Evolutionary conservation across 2,797 vertebrate genomes (phyloP).

Genomic region (Chloroceryle amazona): DNA sequence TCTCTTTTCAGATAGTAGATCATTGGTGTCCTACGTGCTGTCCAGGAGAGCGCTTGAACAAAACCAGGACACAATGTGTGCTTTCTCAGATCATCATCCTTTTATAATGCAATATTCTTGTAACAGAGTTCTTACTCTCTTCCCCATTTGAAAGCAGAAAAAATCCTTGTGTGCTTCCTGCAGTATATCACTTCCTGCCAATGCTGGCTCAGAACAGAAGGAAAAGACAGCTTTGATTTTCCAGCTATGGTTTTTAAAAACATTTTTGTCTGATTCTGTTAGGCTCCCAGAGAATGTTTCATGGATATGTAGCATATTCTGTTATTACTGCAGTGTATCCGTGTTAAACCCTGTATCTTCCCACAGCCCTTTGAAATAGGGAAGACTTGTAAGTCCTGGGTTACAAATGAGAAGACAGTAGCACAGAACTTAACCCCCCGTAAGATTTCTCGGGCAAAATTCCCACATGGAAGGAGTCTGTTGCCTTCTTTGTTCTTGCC

Average conservation of each 20-base stretch:
- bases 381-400: neutral
- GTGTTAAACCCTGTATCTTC: constrained; percentile 3
- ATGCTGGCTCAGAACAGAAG: constrained; percentile 34
- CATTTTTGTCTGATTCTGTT: constrained; percentile 23
- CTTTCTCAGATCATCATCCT: neutral
- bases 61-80: accelerated
- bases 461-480: neutral
- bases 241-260: neutral
- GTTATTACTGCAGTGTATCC: neutral
- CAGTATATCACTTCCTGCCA: constrained; percentile 2
- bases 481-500: neutral
- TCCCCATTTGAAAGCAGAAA: neutral
- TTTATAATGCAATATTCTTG: neutral
- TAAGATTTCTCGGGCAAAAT: neutral
- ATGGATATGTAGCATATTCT: neutral
- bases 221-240: constrained; percentile 30
- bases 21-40: neutral
- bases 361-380: neutral
- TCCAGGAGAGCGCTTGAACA: neutral
- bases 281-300: neutral
- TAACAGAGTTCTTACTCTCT: neutral
- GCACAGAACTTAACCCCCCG: neutral
- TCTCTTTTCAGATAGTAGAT: neutral
- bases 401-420: neutral
- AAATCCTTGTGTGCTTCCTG: neutral